phyloP scores from a whole-genome alignment of 37 sponge, comb jelly and placozoan genomes.

The Eunapius fragilis region DNA sequence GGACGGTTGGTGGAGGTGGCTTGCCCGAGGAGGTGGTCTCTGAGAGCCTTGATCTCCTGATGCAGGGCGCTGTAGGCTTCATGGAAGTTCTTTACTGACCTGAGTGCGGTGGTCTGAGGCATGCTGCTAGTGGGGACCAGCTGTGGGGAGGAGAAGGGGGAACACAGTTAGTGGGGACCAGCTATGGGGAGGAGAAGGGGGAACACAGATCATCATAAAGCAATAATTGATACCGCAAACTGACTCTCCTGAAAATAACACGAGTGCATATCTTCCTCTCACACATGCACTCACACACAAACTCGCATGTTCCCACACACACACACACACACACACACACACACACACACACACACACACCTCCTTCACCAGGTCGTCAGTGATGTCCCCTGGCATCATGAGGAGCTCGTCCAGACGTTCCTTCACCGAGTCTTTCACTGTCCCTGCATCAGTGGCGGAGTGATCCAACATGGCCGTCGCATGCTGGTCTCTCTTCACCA shows the following conservation, averaged over 20 bases:
- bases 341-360: conserved; percentile 17
- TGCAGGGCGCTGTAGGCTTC: conserved; percentile 55
- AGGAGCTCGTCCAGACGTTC: conserved; percentile 48
- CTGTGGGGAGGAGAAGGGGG: conserved; percentile 34
- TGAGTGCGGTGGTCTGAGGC: conserved; percentile 63
- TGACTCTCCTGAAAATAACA: too few species aligned
- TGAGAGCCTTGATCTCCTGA: conserved; percentile 17
- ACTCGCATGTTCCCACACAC: too few species aligned
- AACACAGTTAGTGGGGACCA: background rate
- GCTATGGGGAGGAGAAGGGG: background rate
- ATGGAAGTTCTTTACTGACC: conserved; percentile 67
- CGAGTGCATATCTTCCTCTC: too few species aligned
- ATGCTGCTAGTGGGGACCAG: conserved; percentile 70
- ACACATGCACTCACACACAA: too few species aligned
- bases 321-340: too few species aligned
- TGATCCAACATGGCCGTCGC: conserved; percentile 88
- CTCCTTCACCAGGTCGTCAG: conserved; percentile 16
- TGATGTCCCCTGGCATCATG: conserved; percentile 38
- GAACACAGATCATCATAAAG: too few species aligned
- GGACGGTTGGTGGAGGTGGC: background rate
- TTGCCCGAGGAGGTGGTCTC: conserved; percentile 25
- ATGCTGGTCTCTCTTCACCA: conserved; percentile 89
- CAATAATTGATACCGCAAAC: too few species aligned
- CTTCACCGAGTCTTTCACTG: conserved; percentile 63
- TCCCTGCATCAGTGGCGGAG: conserved; percentile 55